Base-by-base conservation (phyloP, 92 coral and sea anemone species). In the Desmophyllum pertusum region DNA sequence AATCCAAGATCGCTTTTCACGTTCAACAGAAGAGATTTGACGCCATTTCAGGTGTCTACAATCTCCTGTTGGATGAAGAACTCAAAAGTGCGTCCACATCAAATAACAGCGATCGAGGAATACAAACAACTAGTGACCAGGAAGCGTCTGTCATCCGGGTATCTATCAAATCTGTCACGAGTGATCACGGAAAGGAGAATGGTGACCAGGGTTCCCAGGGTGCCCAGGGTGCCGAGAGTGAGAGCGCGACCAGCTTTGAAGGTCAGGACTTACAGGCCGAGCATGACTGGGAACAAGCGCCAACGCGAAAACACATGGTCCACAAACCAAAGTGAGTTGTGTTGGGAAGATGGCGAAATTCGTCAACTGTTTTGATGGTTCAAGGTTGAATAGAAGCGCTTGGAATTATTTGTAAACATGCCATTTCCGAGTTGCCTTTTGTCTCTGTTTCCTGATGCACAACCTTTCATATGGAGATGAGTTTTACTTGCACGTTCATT, bases 11-110 rank as follows among this genome's bases (percentile, higher is more conserved):
- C 33, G 89, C 89, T 19, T 53, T 79, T 1, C 93, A 93, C 83
- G 93, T 96, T 18, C 87, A 88, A 15, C 90, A 88, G 78, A 89
- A 93, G 27, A 80, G 95, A 35, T 91, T 86, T 70, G 99, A 96
- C 87, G 88, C 98, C 43, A 79, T 94, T 2, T 90, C 93, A 19
- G 98, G 96, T 11, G 93, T 94, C 23, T 94, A 94, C 67, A 86
- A 92, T 78, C 88, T 94, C 25, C 45, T 93, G 7, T 62, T 96
- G 43, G 96, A 94, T 70, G 95, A 94, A 55, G 94, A 94, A 85
- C 75, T 86, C 65, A 86, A 89, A 41, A 74, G 81, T 9, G 77
- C 39, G 14, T 75, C 43, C 33, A 43, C n/a, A 25, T 31, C 72
- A 29, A 25, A 75, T 53, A 15, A 33, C 62, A 9, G 17, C 35